phyloP scores from a whole-genome alignment of 2,797 vertebrate genomes.

The Siniperca scherzeri region DNA sequence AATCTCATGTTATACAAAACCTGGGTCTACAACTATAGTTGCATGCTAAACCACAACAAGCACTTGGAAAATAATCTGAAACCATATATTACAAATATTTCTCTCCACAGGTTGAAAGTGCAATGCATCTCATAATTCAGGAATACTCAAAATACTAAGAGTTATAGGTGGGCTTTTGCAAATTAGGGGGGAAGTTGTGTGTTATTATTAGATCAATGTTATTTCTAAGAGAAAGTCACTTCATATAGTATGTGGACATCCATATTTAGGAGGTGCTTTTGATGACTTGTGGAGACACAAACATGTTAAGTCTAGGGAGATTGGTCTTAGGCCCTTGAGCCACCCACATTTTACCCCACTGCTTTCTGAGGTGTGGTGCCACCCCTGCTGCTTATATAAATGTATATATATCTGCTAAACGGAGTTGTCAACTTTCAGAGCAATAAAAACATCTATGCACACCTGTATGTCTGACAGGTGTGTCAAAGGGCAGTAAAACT shows the following conservation, averaged over 20 bases:
- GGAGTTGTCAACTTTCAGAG: neutral
- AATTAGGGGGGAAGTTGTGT: neutral
- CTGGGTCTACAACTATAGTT: neutral
- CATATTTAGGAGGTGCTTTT: neutral
- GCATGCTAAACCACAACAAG: neutral
- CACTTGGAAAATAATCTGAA: neutral
- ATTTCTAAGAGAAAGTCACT: neutral
- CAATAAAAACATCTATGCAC: neutral
- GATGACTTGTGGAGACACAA: neutral
- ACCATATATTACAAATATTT: neutral
- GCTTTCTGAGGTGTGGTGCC: neutral
- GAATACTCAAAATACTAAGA: neutral
- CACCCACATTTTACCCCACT: neutral
- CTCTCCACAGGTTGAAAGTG: neutral
- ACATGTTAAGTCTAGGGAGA: neutral
- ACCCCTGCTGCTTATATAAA: neutral
- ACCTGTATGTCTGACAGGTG: slow-evolving; percentile 6
- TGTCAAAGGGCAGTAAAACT: neutral
- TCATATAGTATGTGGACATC: neutral
- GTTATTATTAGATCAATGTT: neutral
- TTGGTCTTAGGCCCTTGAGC: neutral
- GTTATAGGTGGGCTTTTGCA: neutral
- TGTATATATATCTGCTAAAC: neutral
- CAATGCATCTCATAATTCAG: neutral
- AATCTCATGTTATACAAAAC: neutral